Evolutionary conservation across 1,140 invertebrate genomes (phyloP).

Genomic region (Sinonovacula constricta): DNA sequence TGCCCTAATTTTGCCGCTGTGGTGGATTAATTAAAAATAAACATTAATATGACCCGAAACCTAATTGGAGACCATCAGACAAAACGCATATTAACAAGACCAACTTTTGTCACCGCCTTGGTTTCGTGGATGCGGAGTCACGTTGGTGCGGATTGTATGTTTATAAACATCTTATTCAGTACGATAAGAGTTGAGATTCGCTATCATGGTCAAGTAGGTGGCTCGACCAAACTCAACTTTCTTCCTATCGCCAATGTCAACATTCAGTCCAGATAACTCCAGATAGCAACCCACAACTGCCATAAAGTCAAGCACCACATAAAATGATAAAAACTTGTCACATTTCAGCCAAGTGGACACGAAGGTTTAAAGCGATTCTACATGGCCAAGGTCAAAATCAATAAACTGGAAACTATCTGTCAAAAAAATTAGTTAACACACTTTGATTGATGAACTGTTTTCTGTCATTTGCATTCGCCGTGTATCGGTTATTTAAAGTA

Average conservation of each 20-base stretch:
- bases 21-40: neutral
- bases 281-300: slow-evolving; percentile 33
- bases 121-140: neutral
- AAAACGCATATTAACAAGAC: too few species aligned
- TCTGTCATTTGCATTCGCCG: too few species aligned
- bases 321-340: slow-evolving; percentile 52
- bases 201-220: slow-evolving; percentile 24
- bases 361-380: too few species aligned
- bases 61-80: neutral
- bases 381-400: too few species aligned
- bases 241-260: slow-evolving; percentile 14
- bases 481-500: too few species aligned
- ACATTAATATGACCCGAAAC: neutral
- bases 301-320: slow-evolving; percentile 44
- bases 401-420: too few species aligned
- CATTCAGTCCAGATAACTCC: slow-evolving; percentile 16
- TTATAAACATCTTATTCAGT: slow-evolving; percentile 1
- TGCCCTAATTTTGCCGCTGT: neutral
- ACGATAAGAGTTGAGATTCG: slow-evolving; percentile 26
- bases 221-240: slow-evolving; percentile 37
- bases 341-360: too few species aligned
- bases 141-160: neutral
- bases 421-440: too few species aligned
- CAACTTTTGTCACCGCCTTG: too few species aligned
- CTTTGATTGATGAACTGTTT: too few species aligned